Evolutionary conservation across 2,113 vertebrate genomes (phyloP).

Genomic region (Elachura formosa): DNA sequence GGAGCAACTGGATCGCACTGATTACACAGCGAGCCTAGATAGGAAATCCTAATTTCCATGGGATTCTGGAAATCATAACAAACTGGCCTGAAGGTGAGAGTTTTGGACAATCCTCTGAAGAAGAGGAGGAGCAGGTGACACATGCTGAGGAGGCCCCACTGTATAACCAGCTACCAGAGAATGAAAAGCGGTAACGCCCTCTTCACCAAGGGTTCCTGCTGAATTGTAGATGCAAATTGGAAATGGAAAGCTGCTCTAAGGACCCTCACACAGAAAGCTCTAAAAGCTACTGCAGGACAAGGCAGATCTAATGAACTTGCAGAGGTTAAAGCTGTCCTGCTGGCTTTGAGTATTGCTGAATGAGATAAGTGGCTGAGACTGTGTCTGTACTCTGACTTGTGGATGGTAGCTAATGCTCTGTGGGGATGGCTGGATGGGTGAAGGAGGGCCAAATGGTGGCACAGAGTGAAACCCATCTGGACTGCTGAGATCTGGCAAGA

Average conservation of each 20-base stretch:
- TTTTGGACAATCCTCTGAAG: background rate
- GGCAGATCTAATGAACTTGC: background rate
- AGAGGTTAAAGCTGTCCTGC: background rate
- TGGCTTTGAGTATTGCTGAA: background rate
- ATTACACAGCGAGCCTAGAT: background rate
- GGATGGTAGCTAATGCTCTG: background rate
- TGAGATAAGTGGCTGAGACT: background rate
- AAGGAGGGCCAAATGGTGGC: background rate
- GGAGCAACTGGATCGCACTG: background rate
- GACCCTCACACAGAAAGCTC: background rate
- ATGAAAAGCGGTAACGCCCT: fast-evolving
- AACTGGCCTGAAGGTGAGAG: background rate
- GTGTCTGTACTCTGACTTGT: background rate
- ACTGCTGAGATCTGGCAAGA: background rate
- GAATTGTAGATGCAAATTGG: fast-evolving
- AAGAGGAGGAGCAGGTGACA: background rate
- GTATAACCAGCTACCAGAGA: background rate
- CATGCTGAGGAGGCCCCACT: too few relatives aligned
- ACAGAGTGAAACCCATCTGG: background rate
- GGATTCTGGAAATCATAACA: background rate
- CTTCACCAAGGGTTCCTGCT: background rate
- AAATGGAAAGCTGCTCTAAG: background rate
- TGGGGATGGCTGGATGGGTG: background rate
- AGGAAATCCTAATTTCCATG: background rate
- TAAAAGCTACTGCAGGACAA: background rate